phyloP scores from a whole-genome alignment of 2,113 vertebrate species.

The Maccullochella peelii region DNA sequence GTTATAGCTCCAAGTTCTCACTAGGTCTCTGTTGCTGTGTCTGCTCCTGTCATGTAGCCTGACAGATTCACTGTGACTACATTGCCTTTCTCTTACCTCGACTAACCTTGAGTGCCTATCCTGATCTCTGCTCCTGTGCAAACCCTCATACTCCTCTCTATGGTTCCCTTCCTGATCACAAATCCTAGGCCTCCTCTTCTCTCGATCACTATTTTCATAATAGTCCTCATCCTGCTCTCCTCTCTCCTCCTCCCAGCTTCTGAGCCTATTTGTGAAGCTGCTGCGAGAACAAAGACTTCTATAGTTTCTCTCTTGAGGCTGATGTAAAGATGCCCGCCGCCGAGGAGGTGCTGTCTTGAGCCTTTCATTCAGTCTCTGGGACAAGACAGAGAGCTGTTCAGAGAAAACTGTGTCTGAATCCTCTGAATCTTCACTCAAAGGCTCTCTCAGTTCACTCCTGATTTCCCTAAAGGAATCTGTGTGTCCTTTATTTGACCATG shows the following conservation, averaged over 20 bases:
- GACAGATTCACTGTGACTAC: slow-evolving; percentile 63
- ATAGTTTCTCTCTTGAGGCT: slow-evolving; percentile 27
- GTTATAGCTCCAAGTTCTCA: slow-evolving; percentile 71
- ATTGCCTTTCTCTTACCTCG: slow-evolving; percentile 28
- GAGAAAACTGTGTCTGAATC: slow-evolving; percentile 68
- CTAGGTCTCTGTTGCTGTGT: slow-evolving; percentile 47
- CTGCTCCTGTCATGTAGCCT: slow-evolving; percentile 28
- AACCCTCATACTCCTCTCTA: slow-evolving; percentile 25
- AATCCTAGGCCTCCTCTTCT: slow-evolving; percentile 26
- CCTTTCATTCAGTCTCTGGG: slow-evolving; percentile 60
- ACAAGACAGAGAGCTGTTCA: slow-evolving; percentile 52
- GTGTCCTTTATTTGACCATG: slow-evolving; percentile 70
- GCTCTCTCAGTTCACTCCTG: slow-evolving; percentile 56
- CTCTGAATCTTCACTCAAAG: slow-evolving; percentile 74
- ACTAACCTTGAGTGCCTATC: slow-evolving; percentile 3
- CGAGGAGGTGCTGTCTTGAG: slow-evolving; percentile 37
- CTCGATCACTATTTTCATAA: slow-evolving; percentile 19
- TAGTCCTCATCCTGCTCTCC: slow-evolving; percentile 24
- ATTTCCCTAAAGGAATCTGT: slow-evolving; percentile 58
- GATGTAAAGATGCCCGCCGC: slow-evolving; percentile 29
- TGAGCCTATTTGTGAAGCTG: slow-evolving; percentile 49
- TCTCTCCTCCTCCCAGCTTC: slow-evolving; percentile 35
- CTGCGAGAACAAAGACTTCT: slow-evolving; percentile 52
- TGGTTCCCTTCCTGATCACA: slow-evolving; percentile 20
- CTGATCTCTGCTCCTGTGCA: slow-evolving; percentile 19